These are phyloP conservation scores for Agraylea sexmaculata DNA, from an alignment of 1,140 invertebrate genomes.

Conservation along the genomic window DNA sequence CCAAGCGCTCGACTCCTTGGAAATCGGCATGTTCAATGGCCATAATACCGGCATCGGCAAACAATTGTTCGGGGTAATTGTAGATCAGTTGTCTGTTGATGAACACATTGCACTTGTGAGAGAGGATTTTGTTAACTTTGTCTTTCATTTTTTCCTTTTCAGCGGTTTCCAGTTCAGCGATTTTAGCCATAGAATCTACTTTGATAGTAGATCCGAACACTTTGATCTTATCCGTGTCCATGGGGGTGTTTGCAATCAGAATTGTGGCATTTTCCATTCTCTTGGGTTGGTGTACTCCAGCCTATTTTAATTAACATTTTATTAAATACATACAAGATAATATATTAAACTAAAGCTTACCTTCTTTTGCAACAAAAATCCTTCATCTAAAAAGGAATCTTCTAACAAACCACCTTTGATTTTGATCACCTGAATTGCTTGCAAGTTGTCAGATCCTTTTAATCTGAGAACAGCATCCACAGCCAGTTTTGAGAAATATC, in stretches of 20 bases:
- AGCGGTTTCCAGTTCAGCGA: conserved; percentile 93
- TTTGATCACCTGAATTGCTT: conserved; percentile 97
- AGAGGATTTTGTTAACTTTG: conserved; percentile 94
- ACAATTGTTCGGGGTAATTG: conserved; percentile 99
- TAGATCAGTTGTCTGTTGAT: conserved; percentile 99
- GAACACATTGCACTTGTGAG: conserved; percentile 96
- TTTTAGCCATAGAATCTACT: conserved; percentile 96
- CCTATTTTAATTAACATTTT: conserved; percentile 21
- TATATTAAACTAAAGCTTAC: conserved; percentile 18
- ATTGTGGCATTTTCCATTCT: conserved; percentile 88
- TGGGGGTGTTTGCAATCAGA: conserved; percentile 98
- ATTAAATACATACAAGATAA: conserved; percentile 8
- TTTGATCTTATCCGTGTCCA: conserved; percentile 99
- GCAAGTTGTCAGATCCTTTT: conserved; percentile 90
- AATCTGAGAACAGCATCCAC: conserved; percentile 91
- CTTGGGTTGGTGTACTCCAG: conserved; percentile 71
- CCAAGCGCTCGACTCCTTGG: conserved; percentile 95
- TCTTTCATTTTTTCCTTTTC: conserved; percentile 99
- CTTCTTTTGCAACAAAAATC: conserved; percentile 96
- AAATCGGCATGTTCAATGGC: conserved; percentile 99
- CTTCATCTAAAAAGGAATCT: conserved; percentile 97
- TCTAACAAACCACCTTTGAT: conserved; percentile 83
- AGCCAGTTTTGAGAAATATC: conserved; percentile 85
- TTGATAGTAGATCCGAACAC: conserved; percentile 97
- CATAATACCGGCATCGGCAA: conserved; percentile 97